These are phyloP conservation scores for Halictus quadricinctus DNA, from an alignment of 2,888 invertebrate genomes.

Conservation along the genomic window DNA sequence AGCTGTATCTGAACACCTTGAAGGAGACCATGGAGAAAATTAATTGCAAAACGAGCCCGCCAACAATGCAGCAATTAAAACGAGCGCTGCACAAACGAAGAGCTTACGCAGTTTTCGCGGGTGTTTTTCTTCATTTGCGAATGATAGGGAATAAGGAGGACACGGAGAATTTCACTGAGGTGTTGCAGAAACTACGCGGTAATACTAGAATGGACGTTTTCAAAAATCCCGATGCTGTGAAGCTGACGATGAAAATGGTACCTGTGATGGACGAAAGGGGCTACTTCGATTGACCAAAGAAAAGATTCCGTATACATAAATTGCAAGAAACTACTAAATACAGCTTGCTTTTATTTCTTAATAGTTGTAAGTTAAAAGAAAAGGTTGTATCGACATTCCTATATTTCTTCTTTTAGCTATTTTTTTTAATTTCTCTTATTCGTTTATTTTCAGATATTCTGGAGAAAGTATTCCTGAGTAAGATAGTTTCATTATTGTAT, in stretches of 20 bases:
- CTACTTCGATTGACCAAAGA: slow-evolving; percentile 64
- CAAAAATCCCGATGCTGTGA: slow-evolving; percentile 62
- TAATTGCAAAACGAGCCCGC: slow-evolving; percentile 64
- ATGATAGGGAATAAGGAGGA: slow-evolving; percentile 67
- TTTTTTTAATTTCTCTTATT: neutral
- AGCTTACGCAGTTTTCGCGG: slow-evolving; percentile 62
- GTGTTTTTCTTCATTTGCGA: slow-evolving; percentile 63
- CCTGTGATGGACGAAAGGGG: slow-evolving; percentile 62
- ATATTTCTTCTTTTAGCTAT: neutral
- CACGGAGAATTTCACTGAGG: slow-evolving; percentile 59
- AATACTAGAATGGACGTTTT: slow-evolving; percentile 67
- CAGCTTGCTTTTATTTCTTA: too few species aligned
- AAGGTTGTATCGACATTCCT: neutral
- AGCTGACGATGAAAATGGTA: slow-evolving; percentile 61
- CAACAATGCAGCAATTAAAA: slow-evolving; percentile 64
- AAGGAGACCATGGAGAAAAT: slow-evolving; percentile 59
- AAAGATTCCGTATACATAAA: neutral
- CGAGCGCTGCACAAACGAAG: slow-evolving; percentile 67
- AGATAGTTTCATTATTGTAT: neutral
- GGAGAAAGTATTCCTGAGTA: neutral
- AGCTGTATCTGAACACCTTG: slow-evolving; percentile 61
- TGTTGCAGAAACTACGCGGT: slow-evolving; percentile 41
- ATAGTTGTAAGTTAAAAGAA: neutral
- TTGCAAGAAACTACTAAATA: neutral
- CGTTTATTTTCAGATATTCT: neutral